Evolutionary conservation across 2,888 invertebrate species (phyloP).

Genomic region (Portevinia maculata): DNA sequence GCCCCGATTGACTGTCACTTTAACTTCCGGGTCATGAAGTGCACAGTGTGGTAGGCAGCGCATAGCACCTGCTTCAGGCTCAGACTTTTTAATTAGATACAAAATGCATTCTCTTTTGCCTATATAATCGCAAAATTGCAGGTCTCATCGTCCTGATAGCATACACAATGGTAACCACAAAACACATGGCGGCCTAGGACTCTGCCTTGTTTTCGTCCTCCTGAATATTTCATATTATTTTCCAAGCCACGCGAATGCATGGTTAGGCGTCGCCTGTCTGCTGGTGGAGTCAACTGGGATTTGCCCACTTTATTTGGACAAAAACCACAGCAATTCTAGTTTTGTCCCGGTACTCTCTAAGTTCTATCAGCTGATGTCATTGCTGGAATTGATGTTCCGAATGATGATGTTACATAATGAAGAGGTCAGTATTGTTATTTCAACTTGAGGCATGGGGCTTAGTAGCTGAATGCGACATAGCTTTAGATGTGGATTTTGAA

Average conservation of each 20-base stretch:
- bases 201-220: slow-evolving; percentile 7
- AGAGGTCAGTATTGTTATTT: slow-evolving; percentile 1
- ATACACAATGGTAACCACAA: slow-evolving; percentile 25
- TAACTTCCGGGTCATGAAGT: slow-evolving; percentile 2
- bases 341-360: background rate
- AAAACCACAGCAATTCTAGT: slow-evolving; percentile 22
- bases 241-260: background rate
- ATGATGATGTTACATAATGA: slow-evolving; percentile 21
- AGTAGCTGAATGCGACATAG: background rate
- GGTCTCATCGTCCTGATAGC: slow-evolving; percentile 1
- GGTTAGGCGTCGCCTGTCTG: slow-evolving; percentile 7
- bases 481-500: background rate
- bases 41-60: slow-evolving; percentile 1
- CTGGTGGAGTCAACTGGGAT: slow-evolving; percentile 7
- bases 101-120: slow-evolving; percentile 32
- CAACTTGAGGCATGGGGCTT: background rate
- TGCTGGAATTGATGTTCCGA: slow-evolving; percentile 11
- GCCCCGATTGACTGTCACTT: slow-evolving; percentile 34
- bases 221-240: slow-evolving; percentile 28
- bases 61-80: slow-evolving; percentile 9
- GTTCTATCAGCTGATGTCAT: slow-evolving; percentile 25
- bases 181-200: slow-evolving; percentile 23
- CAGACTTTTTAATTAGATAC: slow-evolving; percentile 35
- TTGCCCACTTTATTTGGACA: slow-evolving; percentile 26
- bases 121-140: slow-evolving; percentile 16